Evolutionary conservation across 1,140 invertebrate genomes (phyloP).

Genomic region (Hycleus phaleratus): DNA sequence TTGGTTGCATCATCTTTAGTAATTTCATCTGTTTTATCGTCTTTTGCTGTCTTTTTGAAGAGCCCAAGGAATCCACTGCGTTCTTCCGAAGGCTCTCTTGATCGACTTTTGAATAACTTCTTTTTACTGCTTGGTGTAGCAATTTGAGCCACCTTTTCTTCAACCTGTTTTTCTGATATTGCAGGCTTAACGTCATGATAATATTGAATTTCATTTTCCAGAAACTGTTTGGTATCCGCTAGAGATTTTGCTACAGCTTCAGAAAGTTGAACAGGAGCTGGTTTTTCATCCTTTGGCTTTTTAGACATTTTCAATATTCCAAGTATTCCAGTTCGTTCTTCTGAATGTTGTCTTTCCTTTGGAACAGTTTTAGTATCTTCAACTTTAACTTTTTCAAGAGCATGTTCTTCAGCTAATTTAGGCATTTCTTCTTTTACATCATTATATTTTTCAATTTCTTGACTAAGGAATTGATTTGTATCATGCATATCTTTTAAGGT

Average conservation of each 20-base stretch:
- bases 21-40: slow-evolving; percentile 3
- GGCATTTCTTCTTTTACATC: slow-evolving; percentile 7
- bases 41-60: slow-evolving; percentile 10
- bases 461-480: slow-evolving; percentile 11
- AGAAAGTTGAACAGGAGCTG: not conserved
- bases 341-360: not conserved
- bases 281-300: slow-evolving; percentile 20
- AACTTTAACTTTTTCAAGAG: not conserved
- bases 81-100: not conserved
- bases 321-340: slow-evolving; percentile 8
- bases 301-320: slow-evolving; percentile 14
- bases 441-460: slow-evolving; percentile 19
- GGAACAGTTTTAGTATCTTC: not conserved
- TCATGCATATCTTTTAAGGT: slow-evolving; percentile 6
- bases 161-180: slow-evolving; percentile 3
- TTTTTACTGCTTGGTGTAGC: not conserved
- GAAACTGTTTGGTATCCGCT: slow-evolving; percentile 15
- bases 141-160: not conserved
- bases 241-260: slow-evolving; percentile 9
- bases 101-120: not conserved
- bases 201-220: slow-evolving; percentile 17
- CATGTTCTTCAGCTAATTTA: too few relatives aligned
- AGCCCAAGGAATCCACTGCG: slow-evolving; percentile 8
- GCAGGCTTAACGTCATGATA: slow-evolving; percentile 16
- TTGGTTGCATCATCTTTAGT: not conserved